A percentile compares a stretch with the other conserved stretches of the same genome.
phyloP scores from a whole-genome alignment of 2,888 invertebrate genomes.

The Plebejus melissa region DNA sequence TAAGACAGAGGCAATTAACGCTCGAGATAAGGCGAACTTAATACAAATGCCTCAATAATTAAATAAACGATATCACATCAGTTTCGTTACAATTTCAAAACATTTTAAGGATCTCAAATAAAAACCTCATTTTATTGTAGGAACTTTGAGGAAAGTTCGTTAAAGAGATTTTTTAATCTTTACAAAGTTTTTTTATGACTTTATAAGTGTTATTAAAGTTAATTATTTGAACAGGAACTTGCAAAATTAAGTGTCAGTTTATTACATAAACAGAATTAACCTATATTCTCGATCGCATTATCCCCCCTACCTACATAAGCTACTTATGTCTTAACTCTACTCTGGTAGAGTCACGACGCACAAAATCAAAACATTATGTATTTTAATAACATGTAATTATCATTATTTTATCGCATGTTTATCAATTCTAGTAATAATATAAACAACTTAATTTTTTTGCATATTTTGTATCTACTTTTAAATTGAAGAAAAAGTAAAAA shows the following conservation, averaged over 20 bases:
- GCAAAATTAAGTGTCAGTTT: background rate
- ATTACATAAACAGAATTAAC: background rate
- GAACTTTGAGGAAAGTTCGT: background rate
- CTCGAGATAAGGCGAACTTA: slow-evolving; percentile 22
- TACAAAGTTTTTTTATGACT: background rate
- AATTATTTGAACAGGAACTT: background rate
- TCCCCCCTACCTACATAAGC: background rate
- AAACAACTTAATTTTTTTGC: background rate
- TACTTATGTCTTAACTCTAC: background rate
- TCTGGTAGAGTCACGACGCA: background rate
- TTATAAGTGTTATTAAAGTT: background rate
- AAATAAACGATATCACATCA: slow-evolving; percentile 18
- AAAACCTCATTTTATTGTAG: slow-evolving; percentile 18
- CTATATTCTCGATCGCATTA: background rate
- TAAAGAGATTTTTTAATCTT: slow-evolving; percentile 1
- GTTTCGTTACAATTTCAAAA: slow-evolving; percentile 22
- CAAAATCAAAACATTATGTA: background rate
- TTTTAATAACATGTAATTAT: background rate
- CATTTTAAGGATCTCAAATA: slow-evolving; percentile 6
- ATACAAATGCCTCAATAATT: slow-evolving; percentile 18
- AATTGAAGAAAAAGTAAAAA: too few relatives aligned
- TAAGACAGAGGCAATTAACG: slow-evolving; percentile 25
- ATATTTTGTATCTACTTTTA: too few relatives aligned
- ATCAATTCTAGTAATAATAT: background rate
- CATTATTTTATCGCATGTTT: background rate